Base-by-base conservation (phyloP, 2,797 vertebrate genomes). In the Enteromius fasciolatus region DNA sequence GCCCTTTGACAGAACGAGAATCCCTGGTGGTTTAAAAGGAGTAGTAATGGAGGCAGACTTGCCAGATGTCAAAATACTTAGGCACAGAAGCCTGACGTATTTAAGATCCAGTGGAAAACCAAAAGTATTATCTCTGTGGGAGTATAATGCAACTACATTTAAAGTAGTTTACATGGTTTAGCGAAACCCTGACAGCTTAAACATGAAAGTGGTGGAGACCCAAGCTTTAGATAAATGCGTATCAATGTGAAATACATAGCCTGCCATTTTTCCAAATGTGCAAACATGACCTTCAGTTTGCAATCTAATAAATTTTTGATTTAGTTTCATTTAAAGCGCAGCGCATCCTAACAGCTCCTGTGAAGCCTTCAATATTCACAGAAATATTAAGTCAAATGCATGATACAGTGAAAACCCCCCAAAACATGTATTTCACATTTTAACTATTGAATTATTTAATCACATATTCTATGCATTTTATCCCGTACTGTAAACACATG, bases 41-140 rank as follows among this genome's bases (percentile, higher is more conserved):
- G 20, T 46, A 78, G 15, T 20, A 36, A 66, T 39, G 48, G 46
- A 41, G 15, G 72, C 54, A 80, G 79, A 73, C 79, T 73, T 73
- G 57, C 54, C 57, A 81, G 79, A 81, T 81, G 79, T 81, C 46
- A 9, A 48, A 66, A 66, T 75, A 80, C 68, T 72, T 84, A 61
- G 73, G 59, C 77, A 86, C 85, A 79, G 86, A 90, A 83, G 33
- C 28, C 41, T 25, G 28, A 25, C 57, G 25, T 64, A 50, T 64
- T 52, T 64, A 66, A 33, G 39, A 73, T 18, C 28, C 15, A 17
- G 1, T 1, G 23, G 57, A 81, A 66, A 78, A 74, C 44, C 15
- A 41, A 52, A 81, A 64, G 57, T 75, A 41, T 66, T 66, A 64
- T 81, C 28, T 81, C 69, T 63, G 20, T 52, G 57, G 33, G 41